Evolutionary conservation across 2,113 vertebrate species (phyloP), one percentile per base, ranked within the genome.

Genomic region (Hiodon alosoides): DNA sequence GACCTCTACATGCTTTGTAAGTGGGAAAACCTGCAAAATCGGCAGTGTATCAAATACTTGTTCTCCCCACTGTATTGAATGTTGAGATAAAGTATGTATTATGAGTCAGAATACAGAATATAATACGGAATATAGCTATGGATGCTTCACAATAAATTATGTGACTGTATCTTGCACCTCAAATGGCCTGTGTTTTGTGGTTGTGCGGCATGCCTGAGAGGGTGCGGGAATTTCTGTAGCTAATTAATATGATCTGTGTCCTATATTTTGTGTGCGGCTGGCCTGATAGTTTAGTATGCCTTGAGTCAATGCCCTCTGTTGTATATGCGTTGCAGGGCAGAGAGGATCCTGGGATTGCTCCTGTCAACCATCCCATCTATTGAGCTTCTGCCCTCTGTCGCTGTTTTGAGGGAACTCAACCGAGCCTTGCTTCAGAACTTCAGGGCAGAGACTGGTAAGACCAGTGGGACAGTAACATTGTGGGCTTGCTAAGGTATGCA

Each of bases 381-480:
- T 85, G 60, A 85, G 14, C 55, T 64, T 7, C 10, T 83, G 50
- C 57, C 77, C 0, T 66, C 70, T 8, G 9, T 88, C 3, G 76
- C 77, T 3, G 17, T 76, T 46, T 47, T 87, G 55, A 85, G 85
- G 74, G 79, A 81, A 60, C 2, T 75, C 61, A 70, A 78, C 0
- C 71, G 14, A 58, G 66, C 3, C n/a, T 0, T 79, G 31, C 78
- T 83, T 55, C 76, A 82, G 4, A 79, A 2, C 55, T 67, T 78
- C 0, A 66, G 80, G 72, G 84, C 78, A 66, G 67, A 88, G 70
- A 89, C 79, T 58, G 85, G 91, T 92, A 52, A 88, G 86, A 70
- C 52, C 8, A 59, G 52, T 71, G 3, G 53, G n/a, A 16, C 58
- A 7, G 7, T 11, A 31, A 5, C 57, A 70, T 4, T 70, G 53